These are phyloP conservation scores for Corythaixoides concolor DNA, from an alignment of 2,113 vertebrate genomes.

Conservation along the genomic window DNA sequence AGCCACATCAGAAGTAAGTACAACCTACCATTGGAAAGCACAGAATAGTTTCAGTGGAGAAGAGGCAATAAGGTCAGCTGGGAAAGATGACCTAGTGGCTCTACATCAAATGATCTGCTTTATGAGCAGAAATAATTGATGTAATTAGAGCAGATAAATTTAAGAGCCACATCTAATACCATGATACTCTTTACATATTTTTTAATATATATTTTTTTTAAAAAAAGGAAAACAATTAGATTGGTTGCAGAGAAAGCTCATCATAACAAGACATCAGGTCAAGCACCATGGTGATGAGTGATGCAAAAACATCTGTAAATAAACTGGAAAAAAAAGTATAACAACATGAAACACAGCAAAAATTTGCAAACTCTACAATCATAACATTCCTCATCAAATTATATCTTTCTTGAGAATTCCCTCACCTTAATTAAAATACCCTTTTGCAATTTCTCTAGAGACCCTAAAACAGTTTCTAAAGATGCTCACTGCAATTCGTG, in stretches of 20 bases:
- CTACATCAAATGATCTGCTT: not conserved
- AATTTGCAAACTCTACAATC: not conserved
- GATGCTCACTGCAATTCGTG: not conserved
- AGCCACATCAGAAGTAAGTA: not conserved
- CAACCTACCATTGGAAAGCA: not conserved
- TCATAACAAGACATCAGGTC: not conserved
- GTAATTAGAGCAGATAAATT: not conserved
- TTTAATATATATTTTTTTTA: not conserved
- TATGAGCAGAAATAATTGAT: not conserved
- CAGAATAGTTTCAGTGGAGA: not conserved
- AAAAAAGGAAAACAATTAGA: not conserved
- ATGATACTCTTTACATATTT: not conserved
- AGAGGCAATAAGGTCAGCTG: not conserved
- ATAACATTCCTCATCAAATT: not conserved
- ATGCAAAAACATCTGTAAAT: not conserved
- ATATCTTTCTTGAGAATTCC: not conserved
- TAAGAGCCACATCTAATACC: not conserved
- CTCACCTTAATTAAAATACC: conserved; percentile 37
- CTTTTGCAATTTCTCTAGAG: not conserved
- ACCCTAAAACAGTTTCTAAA: conserved; percentile 8
- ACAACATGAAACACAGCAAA: not conserved
- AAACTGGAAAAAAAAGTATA: not conserved
- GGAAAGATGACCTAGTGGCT: not conserved
- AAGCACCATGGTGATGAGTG: not conserved
- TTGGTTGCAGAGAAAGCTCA: not conserved